These are phyloP conservation scores for Balanococcus diminutus DNA, from an alignment of 2,888 invertebrate genomes.

Conservation along the genomic window DNA sequence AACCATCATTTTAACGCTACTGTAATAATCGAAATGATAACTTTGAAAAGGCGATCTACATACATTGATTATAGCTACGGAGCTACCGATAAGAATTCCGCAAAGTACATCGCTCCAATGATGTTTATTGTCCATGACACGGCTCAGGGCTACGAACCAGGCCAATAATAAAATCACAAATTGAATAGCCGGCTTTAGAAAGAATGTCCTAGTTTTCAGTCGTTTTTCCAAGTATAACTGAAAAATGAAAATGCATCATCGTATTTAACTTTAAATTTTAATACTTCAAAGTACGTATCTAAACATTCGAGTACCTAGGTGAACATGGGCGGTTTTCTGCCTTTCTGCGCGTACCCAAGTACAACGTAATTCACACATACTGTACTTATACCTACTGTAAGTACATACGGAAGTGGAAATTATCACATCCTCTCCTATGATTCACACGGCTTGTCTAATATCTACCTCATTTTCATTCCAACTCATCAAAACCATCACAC, in stretches of 20 bases:
- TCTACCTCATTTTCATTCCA: not conserved
- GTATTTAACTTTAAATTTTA: not conserved
- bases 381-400: too few species aligned
- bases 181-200: slow-evolving; percentile 84
- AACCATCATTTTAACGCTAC: not conserved
- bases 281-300: not conserved
- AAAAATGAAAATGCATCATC: not conserved
- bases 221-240: slow-evolving; percentile 88
- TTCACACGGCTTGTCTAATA: not conserved
- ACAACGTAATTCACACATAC: too few species aligned
- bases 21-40: slow-evolving; percentile 9
- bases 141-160: slow-evolving; percentile 85
- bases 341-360: too few species aligned
- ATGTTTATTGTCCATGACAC: slow-evolving; percentile 95
- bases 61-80: slow-evolving; percentile 67
- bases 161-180: slow-evolving; percentile 78
- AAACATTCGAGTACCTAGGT: too few species aligned
- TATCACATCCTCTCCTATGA: not conserved
- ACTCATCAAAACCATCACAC: not conserved
- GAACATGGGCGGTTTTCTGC: too few species aligned
- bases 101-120: slow-evolving; percentile 96
- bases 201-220: slow-evolving; percentile 80
- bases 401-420: not conserved
- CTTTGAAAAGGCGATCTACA: slow-evolving; percentile 27
- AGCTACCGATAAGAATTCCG: slow-evolving; percentile 75